These are phyloP conservation scores for Ailurus styani DNA, from an alignment of 2,113 vertebrate genomes.

Conservation along the genomic window DNA sequence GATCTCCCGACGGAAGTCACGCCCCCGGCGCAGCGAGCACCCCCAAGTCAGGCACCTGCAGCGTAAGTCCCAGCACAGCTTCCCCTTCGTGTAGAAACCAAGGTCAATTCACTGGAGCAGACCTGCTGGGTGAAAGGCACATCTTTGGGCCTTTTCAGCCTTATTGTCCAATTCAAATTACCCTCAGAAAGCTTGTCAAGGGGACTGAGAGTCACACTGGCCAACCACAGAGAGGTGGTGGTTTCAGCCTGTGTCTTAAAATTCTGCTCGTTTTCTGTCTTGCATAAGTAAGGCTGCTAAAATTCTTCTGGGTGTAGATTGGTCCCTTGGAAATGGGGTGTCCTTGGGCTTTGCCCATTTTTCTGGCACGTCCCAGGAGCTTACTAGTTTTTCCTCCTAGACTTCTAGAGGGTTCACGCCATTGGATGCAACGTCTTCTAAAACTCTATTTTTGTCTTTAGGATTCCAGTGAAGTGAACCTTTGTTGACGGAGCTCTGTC, in stretches of 20 bases:
- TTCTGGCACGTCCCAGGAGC: not conserved
- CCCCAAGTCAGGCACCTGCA: not conserved
- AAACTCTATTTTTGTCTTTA: not conserved
- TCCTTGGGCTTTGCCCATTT: not conserved
- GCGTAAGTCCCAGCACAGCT: no score
- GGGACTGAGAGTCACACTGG: rapidly evolving
- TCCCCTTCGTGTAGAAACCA: rapidly evolving
- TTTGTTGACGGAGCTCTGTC: no score
- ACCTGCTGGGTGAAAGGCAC: not conserved
- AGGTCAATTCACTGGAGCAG: not conserved
- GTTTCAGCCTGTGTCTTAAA: not conserved
- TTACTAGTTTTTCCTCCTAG: not conserved
- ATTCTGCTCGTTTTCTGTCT: not conserved
- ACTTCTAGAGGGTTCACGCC: not conserved
- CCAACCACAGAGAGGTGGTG: not conserved
- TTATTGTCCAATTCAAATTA: not conserved
- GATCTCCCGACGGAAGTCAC: rapidly evolving
- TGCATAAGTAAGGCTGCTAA: not conserved
- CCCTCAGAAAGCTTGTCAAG: not conserved
- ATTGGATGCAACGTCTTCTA: rapidly evolving
- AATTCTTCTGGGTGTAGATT: not conserved
- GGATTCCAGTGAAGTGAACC: no score
- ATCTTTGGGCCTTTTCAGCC: not conserved
- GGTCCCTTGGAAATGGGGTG: no score
- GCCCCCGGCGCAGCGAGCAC: rapidly evolving